A percentile compares a stretch with the other conserved stretches of the same genome.
Evolutionary conservation across 2,888 invertebrate genomes (phyloP).

Genomic region (Oeneis ivallda): DNA sequence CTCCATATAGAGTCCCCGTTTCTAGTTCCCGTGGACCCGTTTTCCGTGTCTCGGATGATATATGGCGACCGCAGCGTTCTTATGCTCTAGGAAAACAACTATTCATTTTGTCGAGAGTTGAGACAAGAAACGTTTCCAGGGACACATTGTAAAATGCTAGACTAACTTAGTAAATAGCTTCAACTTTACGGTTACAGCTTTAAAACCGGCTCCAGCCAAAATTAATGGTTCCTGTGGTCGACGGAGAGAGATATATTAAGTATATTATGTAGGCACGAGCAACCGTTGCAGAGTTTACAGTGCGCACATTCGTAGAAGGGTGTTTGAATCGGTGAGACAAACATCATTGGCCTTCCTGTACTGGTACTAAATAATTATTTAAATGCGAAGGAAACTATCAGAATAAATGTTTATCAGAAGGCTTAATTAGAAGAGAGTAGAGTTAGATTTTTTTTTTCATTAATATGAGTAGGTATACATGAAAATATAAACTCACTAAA

Average conservation of each 20-base stretch:
- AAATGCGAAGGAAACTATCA: too few relatives aligned
- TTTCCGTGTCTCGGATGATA: background rate
- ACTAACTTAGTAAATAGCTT: slow-evolving; percentile 8
- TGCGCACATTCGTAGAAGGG: background rate
- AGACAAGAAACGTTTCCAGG: background rate
- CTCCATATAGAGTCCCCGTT: background rate
- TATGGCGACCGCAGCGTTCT: background rate
- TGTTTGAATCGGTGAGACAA: too few relatives aligned
- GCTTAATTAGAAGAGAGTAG: too few relatives aligned
- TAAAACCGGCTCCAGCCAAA: background rate
- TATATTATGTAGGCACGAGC: background rate
- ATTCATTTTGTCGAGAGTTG: background rate
- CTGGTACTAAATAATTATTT: too few relatives aligned
- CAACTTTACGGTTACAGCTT: background rate
- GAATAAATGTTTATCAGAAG: too few relatives aligned
- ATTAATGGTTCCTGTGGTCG: background rate
- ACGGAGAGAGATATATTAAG: background rate
- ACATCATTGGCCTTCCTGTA: too few relatives aligned
- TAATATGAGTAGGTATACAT: too few relatives aligned
- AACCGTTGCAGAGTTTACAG: background rate
- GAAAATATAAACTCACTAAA: too few relatives aligned
- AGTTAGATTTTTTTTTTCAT: too few relatives aligned
- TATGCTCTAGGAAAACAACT: background rate
- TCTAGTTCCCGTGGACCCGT: background rate
- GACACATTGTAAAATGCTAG: background rate